phyloP scores from a whole-genome alignment of 2,113 vertebrate genomes.

The Ammodytes dubius region DNA sequence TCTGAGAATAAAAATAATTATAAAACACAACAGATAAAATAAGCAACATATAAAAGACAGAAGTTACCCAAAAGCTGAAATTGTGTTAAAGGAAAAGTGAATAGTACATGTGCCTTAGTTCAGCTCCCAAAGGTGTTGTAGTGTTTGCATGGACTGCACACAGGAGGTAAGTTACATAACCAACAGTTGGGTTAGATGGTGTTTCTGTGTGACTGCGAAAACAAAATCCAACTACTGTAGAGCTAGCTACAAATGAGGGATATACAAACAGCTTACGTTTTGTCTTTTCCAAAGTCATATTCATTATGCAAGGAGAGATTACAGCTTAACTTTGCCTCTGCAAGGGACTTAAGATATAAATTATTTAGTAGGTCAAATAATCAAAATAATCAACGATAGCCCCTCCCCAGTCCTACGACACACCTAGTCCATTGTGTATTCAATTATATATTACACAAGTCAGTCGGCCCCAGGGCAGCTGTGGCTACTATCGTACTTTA shows the following conservation, averaged over 20 bases:
- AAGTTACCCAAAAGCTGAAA: too few relatives aligned
- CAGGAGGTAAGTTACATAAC: slow-evolving; percentile 67
- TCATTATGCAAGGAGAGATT: neutral
- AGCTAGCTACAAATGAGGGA: neutral
- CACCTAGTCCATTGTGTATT: neutral
- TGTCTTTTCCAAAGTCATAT: neutral
- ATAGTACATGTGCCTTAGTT: slow-evolving; percentile 61
- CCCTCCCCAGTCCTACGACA: neutral
- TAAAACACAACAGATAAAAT: too few relatives aligned
- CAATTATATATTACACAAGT: neutral
- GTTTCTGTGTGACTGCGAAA: neutral
- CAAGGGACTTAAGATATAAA: neutral
- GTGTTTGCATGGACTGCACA: slow-evolving; percentile 41
- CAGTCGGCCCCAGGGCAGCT: too few relatives aligned
- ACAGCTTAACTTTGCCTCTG: neutral
- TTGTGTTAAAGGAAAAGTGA: neutral
- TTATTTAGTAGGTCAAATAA: neutral
- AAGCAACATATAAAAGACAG: too few relatives aligned
- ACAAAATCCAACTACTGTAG: neutral
- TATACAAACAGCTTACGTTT: neutral
- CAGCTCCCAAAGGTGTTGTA: slow-evolving; percentile 49
- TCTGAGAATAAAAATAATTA: too few relatives aligned
- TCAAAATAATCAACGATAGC: neutral
- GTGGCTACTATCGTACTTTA: too few relatives aligned
- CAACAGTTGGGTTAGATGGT: slow-evolving; percentile 17